These are phyloP conservation scores for Rhabdornis inornatus DNA, from an alignment of 2,113 vertebrate genomes.

Conservation along the genomic window DNA sequence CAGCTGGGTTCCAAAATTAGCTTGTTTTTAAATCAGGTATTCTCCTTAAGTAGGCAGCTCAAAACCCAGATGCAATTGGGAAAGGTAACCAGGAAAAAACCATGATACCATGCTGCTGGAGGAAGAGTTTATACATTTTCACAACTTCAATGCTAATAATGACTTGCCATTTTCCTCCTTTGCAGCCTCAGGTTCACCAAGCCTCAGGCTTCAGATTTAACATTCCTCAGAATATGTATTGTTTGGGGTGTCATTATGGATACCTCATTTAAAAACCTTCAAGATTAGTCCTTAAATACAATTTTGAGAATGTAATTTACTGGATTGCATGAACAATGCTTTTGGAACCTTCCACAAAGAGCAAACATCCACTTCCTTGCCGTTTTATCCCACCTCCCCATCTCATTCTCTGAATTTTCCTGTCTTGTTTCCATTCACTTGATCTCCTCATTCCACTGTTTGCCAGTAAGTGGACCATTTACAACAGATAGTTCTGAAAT, in stretches of 20 bases:
- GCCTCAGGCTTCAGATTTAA: background rate
- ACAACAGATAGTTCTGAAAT: background rate
- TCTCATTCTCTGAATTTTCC: background rate
- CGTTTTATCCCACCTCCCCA: background rate
- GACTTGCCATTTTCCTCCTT: background rate
- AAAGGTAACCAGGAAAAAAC: background rate
- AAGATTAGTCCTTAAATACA: background rate
- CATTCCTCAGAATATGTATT: background rate
- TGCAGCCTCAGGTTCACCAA: background rate
- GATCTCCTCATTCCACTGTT: background rate
- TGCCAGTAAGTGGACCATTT: background rate
- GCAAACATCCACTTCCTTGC: background rate
- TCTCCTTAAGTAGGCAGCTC: background rate
- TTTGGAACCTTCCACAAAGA: background rate
- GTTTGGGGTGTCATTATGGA: background rate
- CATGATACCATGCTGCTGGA: background rate
- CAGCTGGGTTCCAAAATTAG: background rate
- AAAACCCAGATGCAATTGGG: background rate
- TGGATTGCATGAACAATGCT: background rate
- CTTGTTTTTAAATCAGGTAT: background rate
- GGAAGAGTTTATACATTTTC: background rate
- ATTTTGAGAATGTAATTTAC: background rate
- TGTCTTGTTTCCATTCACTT: background rate
- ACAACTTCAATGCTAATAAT: background rate
- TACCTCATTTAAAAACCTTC: background rate